A percentile compares a stretch with the other conserved stretches of the same genome.
Conservation (phyloP, 2,113 vertebrate genomes). For the Cricetomys ansorgei region DNA sequence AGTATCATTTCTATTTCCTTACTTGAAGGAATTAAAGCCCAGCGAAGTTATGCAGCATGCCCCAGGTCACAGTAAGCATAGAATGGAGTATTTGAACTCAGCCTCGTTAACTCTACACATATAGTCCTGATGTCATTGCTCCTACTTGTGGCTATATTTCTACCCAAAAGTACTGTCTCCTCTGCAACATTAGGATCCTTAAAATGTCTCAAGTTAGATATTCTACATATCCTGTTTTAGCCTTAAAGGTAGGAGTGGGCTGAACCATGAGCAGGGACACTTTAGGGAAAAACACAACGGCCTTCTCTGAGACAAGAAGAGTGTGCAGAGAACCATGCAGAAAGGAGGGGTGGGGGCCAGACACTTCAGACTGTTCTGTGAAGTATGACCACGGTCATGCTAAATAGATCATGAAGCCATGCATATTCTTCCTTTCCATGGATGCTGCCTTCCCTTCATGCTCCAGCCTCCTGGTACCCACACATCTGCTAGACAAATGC, state of each 20-base stretch:
- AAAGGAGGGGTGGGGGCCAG: background rate
- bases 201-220: background rate
- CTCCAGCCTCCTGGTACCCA: background rate
- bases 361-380: background rate
- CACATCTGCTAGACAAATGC: slow-evolving; percentile 16
- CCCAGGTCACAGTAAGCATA: background rate
- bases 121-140: background rate
- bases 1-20: background rate
- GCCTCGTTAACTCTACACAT: background rate
- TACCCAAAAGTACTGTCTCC: background rate
- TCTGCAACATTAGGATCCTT: background rate
- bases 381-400: slow-evolving; percentile 19
- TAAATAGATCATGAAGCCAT: slow-evolving; percentile 11
- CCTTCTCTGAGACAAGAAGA: background rate
- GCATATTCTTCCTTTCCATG: background rate
- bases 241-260: background rate
- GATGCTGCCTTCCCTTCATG: slow-evolving; percentile 14
- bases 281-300: background rate
- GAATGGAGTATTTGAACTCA: background rate
- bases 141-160: background rate
- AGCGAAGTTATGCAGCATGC: background rate
- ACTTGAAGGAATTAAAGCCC: background rate
- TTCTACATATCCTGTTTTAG: background rate
- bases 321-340: background rate
- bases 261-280: background rate